A percentile compares a stretch with the other conserved stretches of the same genome.
These are phyloP conservation scores for Caprella mutica DNA, from an alignment of 2,888 invertebrate species.

Conservation along the genomic window DNA sequence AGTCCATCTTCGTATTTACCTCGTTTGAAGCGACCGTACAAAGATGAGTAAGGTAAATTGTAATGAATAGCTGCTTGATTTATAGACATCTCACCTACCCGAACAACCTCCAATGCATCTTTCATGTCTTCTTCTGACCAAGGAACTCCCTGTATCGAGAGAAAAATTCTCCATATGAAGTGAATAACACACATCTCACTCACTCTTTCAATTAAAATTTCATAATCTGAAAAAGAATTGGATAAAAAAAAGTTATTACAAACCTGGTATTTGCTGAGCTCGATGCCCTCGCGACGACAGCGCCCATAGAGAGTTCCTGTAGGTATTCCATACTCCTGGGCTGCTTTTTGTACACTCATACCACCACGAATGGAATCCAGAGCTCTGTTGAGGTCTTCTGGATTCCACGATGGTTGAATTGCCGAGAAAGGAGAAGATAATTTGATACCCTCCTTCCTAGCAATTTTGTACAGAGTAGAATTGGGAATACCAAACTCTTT, in stretches of 20 bases:
- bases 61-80: slow-evolving; percentile 86
- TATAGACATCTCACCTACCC: slow-evolving; percentile 82
- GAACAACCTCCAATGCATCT: slow-evolving; percentile 76
- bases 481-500: slow-evolving; percentile 74
- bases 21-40: slow-evolving; percentile 70
- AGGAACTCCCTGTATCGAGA: slow-evolving; percentile 45
- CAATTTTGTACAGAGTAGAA: slow-evolving; percentile 82
- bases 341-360: slow-evolving; percentile 67
- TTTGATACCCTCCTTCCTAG: slow-evolving; percentile 75
- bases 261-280: slow-evolving; percentile 53
- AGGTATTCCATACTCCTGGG: slow-evolving; percentile 74
- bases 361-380: slow-evolving; percentile 47
- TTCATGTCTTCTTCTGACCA: slow-evolving; percentile 92
- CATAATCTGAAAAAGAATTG: background rate
- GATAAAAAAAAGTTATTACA: slow-evolving; percentile 10
- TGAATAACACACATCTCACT: background rate
- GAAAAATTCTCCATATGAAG: background rate
- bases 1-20: slow-evolving; percentile 33
- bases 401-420: slow-evolving; percentile 76
- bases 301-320: slow-evolving; percentile 78
- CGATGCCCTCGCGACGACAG: slow-evolving; percentile 80
- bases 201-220: background rate
- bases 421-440: slow-evolving; percentile 82
- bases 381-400: slow-evolving; percentile 44
- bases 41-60: slow-evolving; percentile 77